A percentile compares a stretch with the other conserved stretches of the same genome.
Evolutionary conservation across 1,140 invertebrate species (phyloP).

Genomic region (Drosophila truncata): DNA sequence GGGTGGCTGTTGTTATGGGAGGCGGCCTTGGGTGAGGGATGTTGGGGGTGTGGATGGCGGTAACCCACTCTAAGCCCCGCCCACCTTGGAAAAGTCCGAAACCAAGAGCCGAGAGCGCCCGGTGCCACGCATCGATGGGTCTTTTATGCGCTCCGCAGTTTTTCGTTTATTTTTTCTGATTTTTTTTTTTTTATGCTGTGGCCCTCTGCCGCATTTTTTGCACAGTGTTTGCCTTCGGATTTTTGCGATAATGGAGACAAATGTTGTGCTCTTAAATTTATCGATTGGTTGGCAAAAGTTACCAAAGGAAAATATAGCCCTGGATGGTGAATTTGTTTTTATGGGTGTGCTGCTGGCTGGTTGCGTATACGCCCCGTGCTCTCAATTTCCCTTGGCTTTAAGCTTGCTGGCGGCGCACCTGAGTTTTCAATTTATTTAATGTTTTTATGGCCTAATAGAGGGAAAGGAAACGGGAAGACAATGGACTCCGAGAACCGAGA

Average conservation of each 20-base stretch:
- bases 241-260: constrained; percentile 82
- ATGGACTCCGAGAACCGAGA: constrained; percentile 47
- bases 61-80: constrained; percentile 48
- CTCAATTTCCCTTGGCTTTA: constrained; percentile 26
- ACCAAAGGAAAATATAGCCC: constrained; percentile 55
- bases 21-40: neutral
- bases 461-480: constrained; percentile 57
- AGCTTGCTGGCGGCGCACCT: constrained; percentile 45
- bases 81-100: constrained; percentile 49
- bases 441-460: constrained; percentile 64
- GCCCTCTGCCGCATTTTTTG: constrained; percentile 38
- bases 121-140: constrained; percentile 73
- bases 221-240: constrained; percentile 72
- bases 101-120: constrained; percentile 8
- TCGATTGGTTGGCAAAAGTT: constrained; percentile 72
- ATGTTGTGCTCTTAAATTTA: constrained; percentile 83
- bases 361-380: constrained; percentile 45
- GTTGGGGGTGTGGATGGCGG: neutral
- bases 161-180: constrained; percentile 50
- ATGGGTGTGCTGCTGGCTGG: constrained; percentile 33
- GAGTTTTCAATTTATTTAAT: constrained; percentile 73
- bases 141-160: constrained; percentile 78
- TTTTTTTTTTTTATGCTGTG: constrained; percentile 31
- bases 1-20: constrained; percentile 26
- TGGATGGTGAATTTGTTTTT: constrained; percentile 69